Evolutionary conservation across 2,113 vertebrate species (phyloP), one percentile per base, ranked within the genome.

Genomic region (Ascaphus truei): DNA sequence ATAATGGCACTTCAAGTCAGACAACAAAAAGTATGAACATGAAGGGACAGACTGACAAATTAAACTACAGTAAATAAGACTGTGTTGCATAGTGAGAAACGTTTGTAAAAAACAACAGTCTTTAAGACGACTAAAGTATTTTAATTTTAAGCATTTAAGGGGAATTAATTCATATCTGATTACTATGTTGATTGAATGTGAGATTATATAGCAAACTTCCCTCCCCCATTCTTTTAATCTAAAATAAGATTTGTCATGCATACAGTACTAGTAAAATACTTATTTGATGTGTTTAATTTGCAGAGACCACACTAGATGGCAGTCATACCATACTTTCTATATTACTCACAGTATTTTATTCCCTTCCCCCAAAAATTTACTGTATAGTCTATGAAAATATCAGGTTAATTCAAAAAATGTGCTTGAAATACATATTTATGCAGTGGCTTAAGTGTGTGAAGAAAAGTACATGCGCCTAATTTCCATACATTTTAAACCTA

Each of bases 261-360:
- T n/a, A 41, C 37, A 41, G 7, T 45, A 45, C 20, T 45, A 45
- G 29, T 31, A 30, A 31, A 34, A n/a, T 6, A 53, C 23, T 29
- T 53, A n/a, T 57, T 20, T 8, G 41, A 25, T n/a, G n/a, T n/a
- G 29, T n/a, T 51, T 34, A 50, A 34, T 51, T 50, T 47, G 16
- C 25, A 69, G 66, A 69, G 15, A 15, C 31, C 23, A 25, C 66
- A 60, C 66, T 69, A 69, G 66, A 69, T 69, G 66, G 66, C 66
- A 60, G 43, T 48, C 31, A 39, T 60, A 60, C 18, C 56, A 60
- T 69, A 27, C 34, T n/a, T n/a, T n/a, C n/a, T n/a, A n/a, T n/a
- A 27, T 15, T 39, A 69, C 7, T 2, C 39, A 36, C 4, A 34
- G 25, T 13, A 22, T 1, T 34, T 2, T 13, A 5, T 25, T 29